Evolutionary conservation across 2,888 invertebrate species (phyloP).

Genomic region (Standfussiana lucernea): DNA sequence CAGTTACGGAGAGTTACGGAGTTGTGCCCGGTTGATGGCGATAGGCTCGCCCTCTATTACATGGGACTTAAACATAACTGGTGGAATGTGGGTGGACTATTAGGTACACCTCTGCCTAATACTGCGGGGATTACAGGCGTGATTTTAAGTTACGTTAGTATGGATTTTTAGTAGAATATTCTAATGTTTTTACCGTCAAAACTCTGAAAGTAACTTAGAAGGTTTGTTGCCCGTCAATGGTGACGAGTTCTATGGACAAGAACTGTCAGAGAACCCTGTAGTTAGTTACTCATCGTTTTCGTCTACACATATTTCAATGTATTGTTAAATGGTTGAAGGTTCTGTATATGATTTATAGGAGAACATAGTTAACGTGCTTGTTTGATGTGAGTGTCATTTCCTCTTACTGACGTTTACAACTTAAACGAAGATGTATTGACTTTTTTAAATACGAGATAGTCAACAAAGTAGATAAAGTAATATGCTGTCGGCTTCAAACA

Average conservation of each 20-base stretch:
- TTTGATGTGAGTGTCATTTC: constrained; percentile 20
- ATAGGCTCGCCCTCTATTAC: no score
- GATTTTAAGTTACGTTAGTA: background rate
- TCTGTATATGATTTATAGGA: background rate
- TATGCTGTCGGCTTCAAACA: background rate
- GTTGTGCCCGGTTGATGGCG: no score
- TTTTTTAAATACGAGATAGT: constrained; percentile 24
- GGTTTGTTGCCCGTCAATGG: background rate
- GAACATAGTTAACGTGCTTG: background rate
- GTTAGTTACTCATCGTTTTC: background rate
- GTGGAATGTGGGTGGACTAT: no score
- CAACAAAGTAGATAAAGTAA: constrained; percentile 22
- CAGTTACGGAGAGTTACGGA: no score
- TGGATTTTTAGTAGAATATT: background rate
- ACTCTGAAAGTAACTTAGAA: background rate
- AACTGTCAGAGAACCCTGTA: background rate
- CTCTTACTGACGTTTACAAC: constrained; percentile 3
- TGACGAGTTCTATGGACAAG: background rate
- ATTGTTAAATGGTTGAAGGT: background rate
- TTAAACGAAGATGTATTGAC: constrained; percentile 18
- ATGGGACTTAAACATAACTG: no score
- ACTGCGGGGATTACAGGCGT: no score
- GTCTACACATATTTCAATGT: background rate
- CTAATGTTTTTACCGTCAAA: background rate
- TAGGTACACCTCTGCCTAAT: no score